Evolutionary conservation across 2,113 vertebrate species (phyloP), one percentile per base, ranked within the genome.

Genomic region (Sorex fumeus): DNA sequence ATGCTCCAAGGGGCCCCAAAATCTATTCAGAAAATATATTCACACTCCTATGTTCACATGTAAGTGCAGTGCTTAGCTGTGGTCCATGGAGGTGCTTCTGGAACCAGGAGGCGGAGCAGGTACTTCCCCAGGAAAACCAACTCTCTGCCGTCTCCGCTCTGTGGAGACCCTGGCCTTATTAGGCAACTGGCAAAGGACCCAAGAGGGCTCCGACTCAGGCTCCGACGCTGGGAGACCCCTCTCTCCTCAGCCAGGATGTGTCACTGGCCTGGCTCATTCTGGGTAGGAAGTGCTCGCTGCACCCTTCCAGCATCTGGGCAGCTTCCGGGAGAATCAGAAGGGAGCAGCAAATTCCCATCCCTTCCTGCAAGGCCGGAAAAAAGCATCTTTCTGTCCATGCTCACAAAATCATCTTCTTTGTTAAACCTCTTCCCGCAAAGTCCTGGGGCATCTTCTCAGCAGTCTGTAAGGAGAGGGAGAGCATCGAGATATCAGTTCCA

Each of bases 111-210:
- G 40, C 11, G 3, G 6, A 3, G 25, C 15, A 47, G 53, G 34
- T 8, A 30, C 30, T 43, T 27, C 2, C 23, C 62, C 76, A 27
- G 27, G 62, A 19, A 30, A 82, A 47, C 45, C 69, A 90, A 69
- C 32, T 87, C 64, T 47, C 45, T 10, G 64, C 11, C 32, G 8
- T 47, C 69, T 62, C 88, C 23, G 81, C 40, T 81, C 57, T 47
- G 89, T 69, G 30, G 72, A 32, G 87, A 18, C 95, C 81, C 79
- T 77, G 32, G 43, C 91, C 91, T 93, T 94, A 92, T 94, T 94
- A 95, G 93, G 86, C 60, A 94, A 64, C 67, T 67, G 43, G 74
- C 74, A 84, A 50, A 60, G 86, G 67, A 27, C 53, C 57, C 53
- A 76, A 8, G 19, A 77, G 62, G 0, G 36, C 50, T 85, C n/a